A percentile compares a stretch with the other conserved stretches of the same genome.
Evolutionary conservation across 2,113 vertebrate species (phyloP).

Genomic region (Amazona guildingii): DNA sequence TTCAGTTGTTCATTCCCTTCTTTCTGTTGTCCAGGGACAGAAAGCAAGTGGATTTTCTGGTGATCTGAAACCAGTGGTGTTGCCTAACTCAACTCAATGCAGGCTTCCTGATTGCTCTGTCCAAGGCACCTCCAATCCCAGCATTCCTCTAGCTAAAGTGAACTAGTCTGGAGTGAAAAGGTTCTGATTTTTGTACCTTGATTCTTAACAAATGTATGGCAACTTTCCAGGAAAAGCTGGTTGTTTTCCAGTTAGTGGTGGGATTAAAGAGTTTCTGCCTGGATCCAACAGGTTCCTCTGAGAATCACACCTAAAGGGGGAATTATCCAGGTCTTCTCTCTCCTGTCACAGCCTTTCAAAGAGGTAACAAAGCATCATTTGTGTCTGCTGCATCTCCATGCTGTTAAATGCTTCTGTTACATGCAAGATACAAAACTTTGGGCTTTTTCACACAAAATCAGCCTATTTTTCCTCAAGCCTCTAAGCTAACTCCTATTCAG

Average conservation of each 20-base stretch:
- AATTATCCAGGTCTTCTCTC: background rate
- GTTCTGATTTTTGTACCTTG: background rate
- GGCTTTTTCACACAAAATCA: background rate
- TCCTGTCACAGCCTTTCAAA: background rate
- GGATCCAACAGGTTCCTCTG: background rate
- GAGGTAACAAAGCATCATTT: background rate
- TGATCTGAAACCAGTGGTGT: background rate
- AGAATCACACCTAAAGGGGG: background rate
- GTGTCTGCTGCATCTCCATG: background rate
- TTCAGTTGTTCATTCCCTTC: background rate
- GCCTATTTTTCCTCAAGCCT: background rate
- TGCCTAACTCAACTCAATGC: background rate
- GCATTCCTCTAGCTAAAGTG: background rate
- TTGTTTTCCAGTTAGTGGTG: background rate
- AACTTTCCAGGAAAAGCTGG: background rate
- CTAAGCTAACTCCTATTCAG: background rate
- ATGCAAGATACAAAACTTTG: background rate
- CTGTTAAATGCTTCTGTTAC: background rate
- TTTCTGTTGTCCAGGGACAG: accelerated
- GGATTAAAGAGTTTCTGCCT: background rate
- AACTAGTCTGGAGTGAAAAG: background rate
- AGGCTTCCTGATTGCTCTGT: background rate
- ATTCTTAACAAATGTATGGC: background rate
- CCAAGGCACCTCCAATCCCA: background rate
- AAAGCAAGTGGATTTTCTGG: background rate